These are phyloP conservation scores for Papilio protenor DNA, from an alignment of 2,888 invertebrate species.

Conservation along the genomic window DNA sequence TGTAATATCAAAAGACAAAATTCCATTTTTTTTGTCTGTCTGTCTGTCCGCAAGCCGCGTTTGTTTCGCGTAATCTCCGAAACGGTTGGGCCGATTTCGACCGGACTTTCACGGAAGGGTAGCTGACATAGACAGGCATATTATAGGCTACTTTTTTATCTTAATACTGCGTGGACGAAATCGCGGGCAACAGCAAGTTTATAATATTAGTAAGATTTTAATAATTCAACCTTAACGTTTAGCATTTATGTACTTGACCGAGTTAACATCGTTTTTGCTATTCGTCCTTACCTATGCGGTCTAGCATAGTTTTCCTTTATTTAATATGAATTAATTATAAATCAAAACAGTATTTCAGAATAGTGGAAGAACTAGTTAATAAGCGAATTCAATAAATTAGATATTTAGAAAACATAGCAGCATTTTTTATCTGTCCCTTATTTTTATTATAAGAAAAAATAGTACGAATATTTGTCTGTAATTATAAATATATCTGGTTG, in stretches of 20 bases:
- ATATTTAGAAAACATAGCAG: not conserved
- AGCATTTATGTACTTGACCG: conserved; percentile 34
- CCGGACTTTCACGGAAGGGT: too few species aligned
- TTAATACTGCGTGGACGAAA: too few species aligned
- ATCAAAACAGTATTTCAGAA: not conserved
- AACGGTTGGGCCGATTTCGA: too few species aligned
- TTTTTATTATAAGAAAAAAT: not conserved
- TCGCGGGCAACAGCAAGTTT: too few species aligned
- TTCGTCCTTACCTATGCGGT: not conserved
- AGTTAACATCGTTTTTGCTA: conserved; percentile 5
- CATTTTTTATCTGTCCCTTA: not conserved
- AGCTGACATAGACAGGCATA: too few species aligned
- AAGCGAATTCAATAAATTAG: not conserved
- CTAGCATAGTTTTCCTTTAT: conserved; percentile 17
- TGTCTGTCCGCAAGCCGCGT: too few species aligned
- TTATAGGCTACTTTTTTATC: too few species aligned
- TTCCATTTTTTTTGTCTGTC: too few species aligned
- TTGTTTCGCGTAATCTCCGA: too few species aligned
- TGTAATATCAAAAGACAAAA: too few species aligned
- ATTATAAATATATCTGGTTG: not conserved
- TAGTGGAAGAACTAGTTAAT: not conserved
- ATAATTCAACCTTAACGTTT: conserved; percentile 10
- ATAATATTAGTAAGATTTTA: conserved; percentile 10
- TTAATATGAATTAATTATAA: conserved; percentile 9
- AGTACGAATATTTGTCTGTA: not conserved